phyloP scores from a whole-genome alignment of 2,888 invertebrate species.

The Clunio marinus region DNA sequence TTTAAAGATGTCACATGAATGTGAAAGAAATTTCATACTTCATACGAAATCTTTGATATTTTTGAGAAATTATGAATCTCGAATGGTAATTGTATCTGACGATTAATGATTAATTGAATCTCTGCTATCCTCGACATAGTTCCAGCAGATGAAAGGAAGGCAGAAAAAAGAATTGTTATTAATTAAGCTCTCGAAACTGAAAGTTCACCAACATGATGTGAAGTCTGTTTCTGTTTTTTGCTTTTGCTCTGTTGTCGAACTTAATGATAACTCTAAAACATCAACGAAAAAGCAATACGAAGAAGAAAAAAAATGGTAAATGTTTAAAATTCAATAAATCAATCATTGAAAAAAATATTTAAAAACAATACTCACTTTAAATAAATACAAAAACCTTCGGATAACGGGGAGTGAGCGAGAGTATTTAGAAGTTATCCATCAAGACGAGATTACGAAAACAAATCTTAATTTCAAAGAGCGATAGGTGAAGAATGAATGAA shows the following conservation, averaged over 20 bases:
- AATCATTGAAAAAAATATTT: conserved; percentile 34
- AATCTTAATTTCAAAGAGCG: neutral
- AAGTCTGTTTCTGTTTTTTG: neutral
- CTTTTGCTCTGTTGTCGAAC: no score
- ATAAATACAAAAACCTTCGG: conserved; percentile 23
- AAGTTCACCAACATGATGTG: conserved; percentile 1
- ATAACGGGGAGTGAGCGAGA: neutral
- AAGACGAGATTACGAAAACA: neutral
- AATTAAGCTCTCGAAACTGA: neutral
- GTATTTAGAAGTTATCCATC: no score
- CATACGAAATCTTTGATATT: neutral
- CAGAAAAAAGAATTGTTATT: conserved; percentile 3
- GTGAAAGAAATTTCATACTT: neutral
- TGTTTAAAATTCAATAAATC: conserved; percentile 39
- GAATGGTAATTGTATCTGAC: neutral
- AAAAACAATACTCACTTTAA: conserved; percentile 26
- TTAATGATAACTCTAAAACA: neutral
- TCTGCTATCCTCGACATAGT: neutral
- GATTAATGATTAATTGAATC: conserved; percentile 26
- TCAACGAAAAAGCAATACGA: neutral
- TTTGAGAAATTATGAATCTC: neutral
- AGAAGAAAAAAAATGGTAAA: conserved; percentile 23
- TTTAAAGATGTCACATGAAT: conserved; percentile 31
- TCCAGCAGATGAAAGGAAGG: conserved; percentile 3
- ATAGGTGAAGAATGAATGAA: neutral